phyloP scores from a whole-genome alignment of 2,797 vertebrate species.

The Buceros bicornis region DNA sequence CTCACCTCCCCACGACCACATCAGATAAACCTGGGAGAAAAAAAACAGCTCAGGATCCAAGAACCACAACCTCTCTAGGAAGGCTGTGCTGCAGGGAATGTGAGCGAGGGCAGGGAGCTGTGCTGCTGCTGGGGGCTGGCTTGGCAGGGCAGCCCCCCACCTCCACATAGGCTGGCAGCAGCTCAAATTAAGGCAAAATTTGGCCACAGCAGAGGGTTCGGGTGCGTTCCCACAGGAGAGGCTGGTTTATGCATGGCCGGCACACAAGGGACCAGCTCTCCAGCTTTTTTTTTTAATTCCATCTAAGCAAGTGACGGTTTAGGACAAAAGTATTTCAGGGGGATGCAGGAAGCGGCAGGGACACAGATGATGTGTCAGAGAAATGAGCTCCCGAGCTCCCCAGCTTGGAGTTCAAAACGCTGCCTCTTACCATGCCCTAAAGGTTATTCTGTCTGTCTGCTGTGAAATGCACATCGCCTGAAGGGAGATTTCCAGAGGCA shows the following conservation, averaged over 20 bases:
- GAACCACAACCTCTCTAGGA: rapidly evolving
- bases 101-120: rapidly evolving
- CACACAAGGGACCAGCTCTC: background rate
- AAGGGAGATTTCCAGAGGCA: constrained; percentile 65
- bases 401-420: constrained; percentile 37
- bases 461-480: constrained; percentile 54
- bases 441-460: constrained; percentile 62
- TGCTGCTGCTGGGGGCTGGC: background rate
- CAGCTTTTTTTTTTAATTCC: background rate
- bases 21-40: background rate
- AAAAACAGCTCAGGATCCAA: background rate
- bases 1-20: rapidly evolving
- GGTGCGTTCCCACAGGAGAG: background rate
- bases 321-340: constrained; percentile 53
- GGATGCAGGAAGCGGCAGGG: constrained; percentile 5
- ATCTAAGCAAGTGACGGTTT: constrained; percentile 24
- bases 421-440: constrained; percentile 60
- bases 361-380: constrained; percentile 35
- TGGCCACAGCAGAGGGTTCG: background rate
- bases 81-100: background rate
- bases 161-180: background rate
- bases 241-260: background rate
- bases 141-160: background rate
- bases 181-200: background rate
- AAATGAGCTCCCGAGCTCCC: constrained; percentile 38